Base-by-base conservation (phyloP, 2,113 vertebrate species). In the Macaca nemestrina region DNA sequence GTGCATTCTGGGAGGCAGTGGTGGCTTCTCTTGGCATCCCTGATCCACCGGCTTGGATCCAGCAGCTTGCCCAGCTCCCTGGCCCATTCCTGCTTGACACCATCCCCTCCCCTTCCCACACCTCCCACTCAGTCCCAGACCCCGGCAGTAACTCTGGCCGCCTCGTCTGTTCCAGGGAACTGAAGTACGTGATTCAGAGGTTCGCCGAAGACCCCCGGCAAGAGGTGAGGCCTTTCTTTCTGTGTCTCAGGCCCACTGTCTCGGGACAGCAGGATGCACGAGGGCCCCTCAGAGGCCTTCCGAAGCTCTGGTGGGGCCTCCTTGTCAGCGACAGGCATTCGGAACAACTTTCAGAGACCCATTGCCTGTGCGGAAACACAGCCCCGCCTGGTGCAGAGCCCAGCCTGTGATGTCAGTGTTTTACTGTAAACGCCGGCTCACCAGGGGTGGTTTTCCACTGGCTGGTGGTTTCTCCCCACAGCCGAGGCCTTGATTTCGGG, bases 161-260 rank as follows among this genome's bases (percentile, higher is more conserved):
- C 13, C n/a, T 18, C 3, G 0, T 97, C 38, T 95, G 82, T 98
- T 97, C 22, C 98, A 99, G 99, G 98, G 99, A 99, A 97, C 99
- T 99, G 98, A 99, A 99, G 95, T 99, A 99, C 0, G 99, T 99
- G 81, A 99, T 99, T 98, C 99, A 99, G 98, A 99, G 99, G 99
- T 99, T 99, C 98, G 99, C 99, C 0, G 99, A 99, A 97, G 99
- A 99, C 95, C 99, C 99, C 0, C 99, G 99, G 97, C 99, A 99
- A 98, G 99, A 99, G 99, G 99, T 99, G 97, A 99, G 99, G 35
- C 98, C 59, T 88, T 81, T 14, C 76, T n/a, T 16, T 73, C 10
- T 59, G 25, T 14, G 57, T 45, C 0, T 1, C 1, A 1, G 40
- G 68, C 57, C 4, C 0, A 0, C 30, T 14, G 30, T 45, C 13